Base-by-base conservation (phyloP, 2,797 vertebrate species). In the Momotus momota region DNA sequence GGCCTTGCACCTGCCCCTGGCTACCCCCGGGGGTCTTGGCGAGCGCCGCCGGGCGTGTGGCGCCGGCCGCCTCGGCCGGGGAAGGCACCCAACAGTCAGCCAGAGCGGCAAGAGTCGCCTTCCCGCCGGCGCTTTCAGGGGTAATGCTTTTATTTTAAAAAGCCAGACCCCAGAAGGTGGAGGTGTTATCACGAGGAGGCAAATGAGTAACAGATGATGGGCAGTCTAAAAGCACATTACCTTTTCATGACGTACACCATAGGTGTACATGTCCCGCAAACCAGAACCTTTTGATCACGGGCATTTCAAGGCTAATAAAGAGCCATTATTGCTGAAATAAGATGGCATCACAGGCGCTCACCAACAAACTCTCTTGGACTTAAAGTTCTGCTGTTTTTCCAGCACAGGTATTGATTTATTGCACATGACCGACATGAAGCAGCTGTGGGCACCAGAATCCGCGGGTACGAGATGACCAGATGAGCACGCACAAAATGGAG, bases 401-500 rank as follows among this genome's bases (percentile, higher is more conserved):
- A n/a, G 54, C 31, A n/a, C 13, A 13, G 54, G 29, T 33, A 2
- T 33, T 43, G 14, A 8, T 9, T 9, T 17, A 18, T 3, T 16
- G n/a, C 25, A 2, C 2, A 5, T 16, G 26, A 12, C 14, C 0
- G 1, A 23, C 0, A 1, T 1, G 40, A 33, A 46, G 46, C 17
- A 4, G 62, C 11, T 26, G 27, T 2, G 5, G 38, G 3, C 20
- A 3, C 22, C 60, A 2, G 40, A 10, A 8, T 2, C 21, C 6
- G 1, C 0, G 1, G 23, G 25, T 3, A 3, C 1, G 1, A 3
- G 17, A 22, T 20, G 15, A 3, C 12, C 0, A 0, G 12, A 22
- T n/a, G 13, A 14, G 25, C 40, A 5, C 65, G 1, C 9, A 5
- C 58, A 45, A 20, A 55, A 14, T 6, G 2, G 3, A 4, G 33